Base-by-base conservation (phyloP, 1,140 invertebrate genomes). In the Ostrea denselamellosa region DNA sequence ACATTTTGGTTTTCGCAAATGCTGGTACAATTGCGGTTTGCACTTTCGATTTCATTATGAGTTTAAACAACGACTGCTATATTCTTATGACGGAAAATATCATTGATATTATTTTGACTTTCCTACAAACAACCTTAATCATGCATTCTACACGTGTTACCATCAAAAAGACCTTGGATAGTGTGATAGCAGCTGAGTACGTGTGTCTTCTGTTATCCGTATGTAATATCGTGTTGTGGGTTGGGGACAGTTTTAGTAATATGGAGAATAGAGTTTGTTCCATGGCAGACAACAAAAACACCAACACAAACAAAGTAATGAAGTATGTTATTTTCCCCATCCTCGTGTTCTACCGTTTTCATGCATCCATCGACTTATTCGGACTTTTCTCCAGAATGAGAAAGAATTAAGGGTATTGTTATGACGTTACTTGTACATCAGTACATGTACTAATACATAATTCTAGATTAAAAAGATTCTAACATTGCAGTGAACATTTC, bases 211-310 rank as follows among this genome's bases (percentile, higher is more conserved):
- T 83, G 44, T 12, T 83, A 19, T 83, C 82, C 22, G 22, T 83
- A 8, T 83, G 82, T 54, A 83, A 83, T n/a, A 53, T 83, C 14
- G 82, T 83, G n/a, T 22, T 83, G 10, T 83, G 82, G 82, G 82
- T 83, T 17, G 53, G 51, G 0, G 82, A 83, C 53, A 83, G 82
- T 51, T 83, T 83, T 19, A 83, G 10, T 19, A 83, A 83, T 53
- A n/a, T 53, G 44, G 53, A 83, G 51, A 83, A 83, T 53, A 54
- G 53, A 19, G 51, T 83, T 52, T 25, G 14, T n/a, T n/a, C 22
- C 22, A 10, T 22, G 19, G 34, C 22, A 10, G n/a, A 54, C 44
- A 8, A 19, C 53, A 53, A 53, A 12, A 54, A 54, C 51, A 53
- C 10, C 44, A 83, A 52, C 19, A 83, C 82, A 51, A 53, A 54